phyloP scores from a whole-genome alignment of 2,888 invertebrate species.

The Heteromyza rotundicornis region DNA sequence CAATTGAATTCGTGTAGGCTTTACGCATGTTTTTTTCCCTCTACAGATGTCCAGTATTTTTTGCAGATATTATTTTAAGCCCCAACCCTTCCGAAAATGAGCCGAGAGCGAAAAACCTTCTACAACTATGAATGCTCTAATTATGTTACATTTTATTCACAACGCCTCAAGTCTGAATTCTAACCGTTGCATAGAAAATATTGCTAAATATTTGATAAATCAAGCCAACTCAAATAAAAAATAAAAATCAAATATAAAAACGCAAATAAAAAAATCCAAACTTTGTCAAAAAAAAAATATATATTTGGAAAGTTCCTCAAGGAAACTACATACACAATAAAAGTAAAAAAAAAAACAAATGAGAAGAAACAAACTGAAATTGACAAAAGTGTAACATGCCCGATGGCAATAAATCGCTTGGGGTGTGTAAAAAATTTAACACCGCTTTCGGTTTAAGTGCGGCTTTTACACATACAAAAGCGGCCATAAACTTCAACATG shows the following conservation, averaged over 20 bases:
- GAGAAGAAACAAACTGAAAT: slow-evolving; percentile 38
- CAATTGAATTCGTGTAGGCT: too few species aligned
- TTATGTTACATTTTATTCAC: too few species aligned
- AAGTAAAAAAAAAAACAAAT: neutral
- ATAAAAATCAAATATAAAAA: too few species aligned
- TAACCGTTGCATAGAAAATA: neutral
- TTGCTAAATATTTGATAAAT: too few species aligned
- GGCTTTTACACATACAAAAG: slow-evolving; percentile 19
- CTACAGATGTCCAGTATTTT: too few species aligned
- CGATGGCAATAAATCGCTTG: slow-evolving; percentile 37
- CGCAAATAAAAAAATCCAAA: neutral
- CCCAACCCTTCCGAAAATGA: too few species aligned
- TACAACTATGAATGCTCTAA: too few species aligned
- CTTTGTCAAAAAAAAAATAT: slow-evolving; percentile 20
- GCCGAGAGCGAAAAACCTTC: too few species aligned
- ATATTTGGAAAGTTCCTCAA: too few species aligned
- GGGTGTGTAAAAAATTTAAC: neutral
- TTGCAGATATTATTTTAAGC: too few species aligned
- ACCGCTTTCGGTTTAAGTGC: slow-evolving; percentile 6
- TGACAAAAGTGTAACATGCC: slow-evolving; percentile 53
- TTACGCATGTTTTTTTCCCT: too few species aligned
- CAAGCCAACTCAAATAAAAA: neutral
- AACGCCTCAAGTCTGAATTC: too few species aligned
- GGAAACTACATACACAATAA: neutral
- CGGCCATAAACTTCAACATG: slow-evolving; percentile 48